A percentile compares a stretch with the other conserved stretches of the same genome.
These are phyloP conservation scores for Pangasius djambal DNA, from an alignment of 2,797 vertebrate species.

Conservation along the genomic window DNA sequence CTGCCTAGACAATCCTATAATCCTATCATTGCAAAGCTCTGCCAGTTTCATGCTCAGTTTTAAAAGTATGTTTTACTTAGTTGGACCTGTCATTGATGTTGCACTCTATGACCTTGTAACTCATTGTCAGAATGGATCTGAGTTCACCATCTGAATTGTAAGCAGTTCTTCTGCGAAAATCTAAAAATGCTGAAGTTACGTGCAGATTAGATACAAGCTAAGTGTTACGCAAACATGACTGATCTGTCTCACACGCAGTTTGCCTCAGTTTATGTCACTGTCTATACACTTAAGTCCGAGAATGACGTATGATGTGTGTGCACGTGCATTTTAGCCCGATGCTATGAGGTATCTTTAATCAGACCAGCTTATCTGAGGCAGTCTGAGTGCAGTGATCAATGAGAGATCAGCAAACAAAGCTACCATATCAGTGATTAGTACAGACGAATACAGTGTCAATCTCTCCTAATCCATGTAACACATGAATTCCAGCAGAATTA, in stretches of 20 bases:
- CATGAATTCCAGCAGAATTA: not conserved
- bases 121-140: not conserved
- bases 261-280: constrained; percentile 4
- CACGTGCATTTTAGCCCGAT: not conserved
- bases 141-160: not conserved
- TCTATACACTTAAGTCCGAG: not conserved
- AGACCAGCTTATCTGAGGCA: not conserved
- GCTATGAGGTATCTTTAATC: not conserved
- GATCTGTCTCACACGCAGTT: constrained; percentile 17
- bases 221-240: constrained; percentile 17
- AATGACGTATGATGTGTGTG: not conserved
- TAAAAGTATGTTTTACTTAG: no score
- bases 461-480: not conserved
- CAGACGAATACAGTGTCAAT: not conserved
- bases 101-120: not conserved
- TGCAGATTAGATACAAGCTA: not conserved
- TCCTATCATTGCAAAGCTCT: not conserved
- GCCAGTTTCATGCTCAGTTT: not conserved
- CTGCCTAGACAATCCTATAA: not conserved
- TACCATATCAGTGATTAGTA: not conserved
- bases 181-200: not conserved
- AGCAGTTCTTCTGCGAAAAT: not conserved
- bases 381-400: constrained; percentile 4
- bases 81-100: not conserved
- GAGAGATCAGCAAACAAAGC: not conserved